phyloP scores from a whole-genome alignment of 2,888 invertebrate genomes.

The Apodemia zela region DNA sequence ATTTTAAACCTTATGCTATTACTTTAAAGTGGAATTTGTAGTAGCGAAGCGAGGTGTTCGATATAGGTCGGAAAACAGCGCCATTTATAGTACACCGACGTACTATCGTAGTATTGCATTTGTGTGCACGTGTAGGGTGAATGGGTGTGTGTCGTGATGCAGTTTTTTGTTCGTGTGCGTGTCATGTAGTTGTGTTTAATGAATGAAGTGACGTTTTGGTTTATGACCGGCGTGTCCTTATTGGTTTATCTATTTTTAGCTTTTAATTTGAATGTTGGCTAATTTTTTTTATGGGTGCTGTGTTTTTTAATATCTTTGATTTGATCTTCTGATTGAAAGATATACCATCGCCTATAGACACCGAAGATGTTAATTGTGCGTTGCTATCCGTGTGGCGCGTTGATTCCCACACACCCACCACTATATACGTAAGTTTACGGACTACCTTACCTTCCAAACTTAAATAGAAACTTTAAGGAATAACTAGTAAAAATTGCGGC shows the following conservation, averaged over 20 bases:
- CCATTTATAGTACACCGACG: constrained; percentile 73
- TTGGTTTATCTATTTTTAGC: constrained; percentile 46
- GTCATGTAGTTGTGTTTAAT: constrained; percentile 48
- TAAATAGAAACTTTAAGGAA: too few species aligned
- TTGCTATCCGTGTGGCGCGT: too few species aligned
- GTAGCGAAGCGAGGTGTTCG: constrained; percentile 36
- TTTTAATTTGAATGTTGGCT: neutral
- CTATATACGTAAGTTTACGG: too few species aligned
- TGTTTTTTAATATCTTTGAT: too few species aligned
- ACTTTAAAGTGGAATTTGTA: constrained; percentile 40
- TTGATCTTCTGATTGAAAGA: too few species aligned
- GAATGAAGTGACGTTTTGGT: constrained; percentile 59
- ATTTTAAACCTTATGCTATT: constrained; percentile 26
- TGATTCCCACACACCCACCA: too few species aligned
- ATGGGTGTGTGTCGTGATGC: constrained; percentile 43
- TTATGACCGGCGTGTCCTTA: constrained; percentile 46
- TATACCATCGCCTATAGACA: too few species aligned
- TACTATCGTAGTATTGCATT: constrained; percentile 64
- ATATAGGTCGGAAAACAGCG: constrained; percentile 69
- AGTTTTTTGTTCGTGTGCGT: constrained; percentile 36
- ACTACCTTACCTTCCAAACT: too few species aligned
- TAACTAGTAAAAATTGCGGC: too few species aligned
- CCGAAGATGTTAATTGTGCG: too few species aligned
- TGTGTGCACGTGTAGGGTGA: constrained; percentile 46
- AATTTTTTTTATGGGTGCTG: neutral